Evolutionary conservation across 2,888 invertebrate species (phyloP).

Genomic region (Drosophila borborema): DNA sequence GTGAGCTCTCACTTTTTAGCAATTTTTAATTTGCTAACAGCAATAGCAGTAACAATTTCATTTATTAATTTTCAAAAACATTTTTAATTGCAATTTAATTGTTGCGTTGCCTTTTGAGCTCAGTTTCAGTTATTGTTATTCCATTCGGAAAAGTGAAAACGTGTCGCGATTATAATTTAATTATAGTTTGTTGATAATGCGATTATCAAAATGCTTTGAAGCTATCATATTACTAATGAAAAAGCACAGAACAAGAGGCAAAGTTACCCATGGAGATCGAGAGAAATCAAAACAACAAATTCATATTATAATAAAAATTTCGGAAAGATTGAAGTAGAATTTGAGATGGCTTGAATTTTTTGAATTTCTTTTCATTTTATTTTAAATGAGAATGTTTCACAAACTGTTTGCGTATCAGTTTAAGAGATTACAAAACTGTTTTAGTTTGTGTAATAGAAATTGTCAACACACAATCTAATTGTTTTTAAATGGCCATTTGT

Average conservation of each 20-base stretch:
- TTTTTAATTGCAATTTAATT: constrained; percentile 73
- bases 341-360: background rate
- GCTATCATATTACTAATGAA: background rate
- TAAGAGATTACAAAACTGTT: background rate
- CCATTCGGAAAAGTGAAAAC: constrained; percentile 70
- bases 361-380: background rate
- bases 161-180: constrained; percentile 54
- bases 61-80: constrained; percentile 40
- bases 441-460: background rate
- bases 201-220: constrained; percentile 49
- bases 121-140: constrained; percentile 33
- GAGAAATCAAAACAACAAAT: constrained; percentile 2
- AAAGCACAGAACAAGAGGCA: background rate
- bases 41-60: constrained; percentile 17
- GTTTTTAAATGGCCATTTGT: constrained; percentile 9
- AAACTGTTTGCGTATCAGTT: background rate
- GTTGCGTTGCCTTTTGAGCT: constrained; percentile 43
- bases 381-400: background rate
- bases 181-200: constrained; percentile 62
- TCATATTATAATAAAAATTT: background rate
- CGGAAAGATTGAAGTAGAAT: background rate
- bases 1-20: constrained; percentile 37
- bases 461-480: background rate
- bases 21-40: constrained; percentile 45
- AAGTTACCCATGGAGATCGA: background rate